phyloP scores from a whole-genome alignment of 2,888 invertebrate genomes.

The Limnephilus auricula region DNA sequence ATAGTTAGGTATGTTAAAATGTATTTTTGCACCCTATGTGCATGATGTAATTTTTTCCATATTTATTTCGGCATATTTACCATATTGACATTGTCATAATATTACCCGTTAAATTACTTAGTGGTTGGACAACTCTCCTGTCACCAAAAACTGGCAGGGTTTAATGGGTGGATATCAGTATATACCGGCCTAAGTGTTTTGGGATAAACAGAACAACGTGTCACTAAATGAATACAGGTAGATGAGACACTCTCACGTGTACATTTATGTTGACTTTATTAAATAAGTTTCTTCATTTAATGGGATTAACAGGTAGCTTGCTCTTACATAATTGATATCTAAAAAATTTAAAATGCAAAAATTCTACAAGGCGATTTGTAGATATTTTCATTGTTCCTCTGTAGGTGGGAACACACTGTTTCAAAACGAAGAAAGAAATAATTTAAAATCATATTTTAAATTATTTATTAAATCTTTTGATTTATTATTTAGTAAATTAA shows the following conservation, averaged over 20 bases:
- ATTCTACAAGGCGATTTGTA: not conserved
- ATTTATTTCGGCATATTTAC: not conserved
- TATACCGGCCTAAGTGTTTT: not conserved
- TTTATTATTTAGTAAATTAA: too few relatives aligned
- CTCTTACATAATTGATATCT: not conserved
- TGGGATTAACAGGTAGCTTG: not conserved
- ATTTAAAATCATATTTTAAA: too few relatives aligned
- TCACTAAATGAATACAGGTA: not conserved
- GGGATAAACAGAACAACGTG: not conserved
- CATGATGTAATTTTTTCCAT: not conserved
- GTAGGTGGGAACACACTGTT: not conserved
- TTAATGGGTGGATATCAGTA: not conserved
- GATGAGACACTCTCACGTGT: not conserved
- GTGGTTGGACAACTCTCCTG: not conserved
- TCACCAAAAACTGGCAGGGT: not conserved
- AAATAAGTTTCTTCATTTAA: not conserved
- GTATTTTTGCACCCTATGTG: not conserved
- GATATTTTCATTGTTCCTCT: not conserved
- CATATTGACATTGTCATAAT: not conserved
- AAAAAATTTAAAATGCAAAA: not conserved
- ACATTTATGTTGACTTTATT: not conserved
- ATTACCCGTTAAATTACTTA: not conserved
- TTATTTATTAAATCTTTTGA: too few relatives aligned
- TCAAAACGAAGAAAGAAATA: not conserved
- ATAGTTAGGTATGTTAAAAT: not conserved